Evolutionary conservation across 2,113 vertebrate genomes (phyloP).

Genomic region (Siniperca chuatsi): DNA sequence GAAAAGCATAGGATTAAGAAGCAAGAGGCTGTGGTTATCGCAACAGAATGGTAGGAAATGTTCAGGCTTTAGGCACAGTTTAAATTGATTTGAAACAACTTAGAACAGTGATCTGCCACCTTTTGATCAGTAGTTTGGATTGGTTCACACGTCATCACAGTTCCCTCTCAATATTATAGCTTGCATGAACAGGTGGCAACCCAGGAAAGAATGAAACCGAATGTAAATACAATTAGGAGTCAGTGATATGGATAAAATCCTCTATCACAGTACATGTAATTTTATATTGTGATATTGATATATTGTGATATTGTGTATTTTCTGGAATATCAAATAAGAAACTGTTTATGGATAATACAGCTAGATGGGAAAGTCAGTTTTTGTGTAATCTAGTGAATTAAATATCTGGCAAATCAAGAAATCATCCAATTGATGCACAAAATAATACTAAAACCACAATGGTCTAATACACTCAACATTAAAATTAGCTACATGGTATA

Average conservation of each 20-base stretch:
- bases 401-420: too few relatives aligned
- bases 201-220: not conserved
- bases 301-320: too few relatives aligned
- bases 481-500: too few relatives aligned
- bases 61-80: not conserved
- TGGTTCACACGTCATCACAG: not conserved
- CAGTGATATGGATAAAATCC: not conserved
- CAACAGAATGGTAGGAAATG: constrained; percentile 1
- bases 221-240: not conserved
- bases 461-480: too few relatives aligned
- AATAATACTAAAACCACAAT: too few relatives aligned
- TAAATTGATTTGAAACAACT: constrained; percentile 34
- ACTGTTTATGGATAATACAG: too few relatives aligned
- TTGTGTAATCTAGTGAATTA: too few relatives aligned
- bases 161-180: not conserved
- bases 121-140: not conserved
- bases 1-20: constrained; percentile 48
- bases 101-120: not conserved
- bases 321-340: too few relatives aligned
- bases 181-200: not conserved
- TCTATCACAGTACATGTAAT: not conserved
- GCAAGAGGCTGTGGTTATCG: not conserved
- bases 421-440: too few relatives aligned
- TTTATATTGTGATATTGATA: too few relatives aligned
- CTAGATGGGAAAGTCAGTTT: too few relatives aligned